Evolutionary conservation across 2,888 invertebrate genomes (phyloP), one percentile per base, ranked within the genome.

Genomic region (Caradrina kadenii): DNA sequence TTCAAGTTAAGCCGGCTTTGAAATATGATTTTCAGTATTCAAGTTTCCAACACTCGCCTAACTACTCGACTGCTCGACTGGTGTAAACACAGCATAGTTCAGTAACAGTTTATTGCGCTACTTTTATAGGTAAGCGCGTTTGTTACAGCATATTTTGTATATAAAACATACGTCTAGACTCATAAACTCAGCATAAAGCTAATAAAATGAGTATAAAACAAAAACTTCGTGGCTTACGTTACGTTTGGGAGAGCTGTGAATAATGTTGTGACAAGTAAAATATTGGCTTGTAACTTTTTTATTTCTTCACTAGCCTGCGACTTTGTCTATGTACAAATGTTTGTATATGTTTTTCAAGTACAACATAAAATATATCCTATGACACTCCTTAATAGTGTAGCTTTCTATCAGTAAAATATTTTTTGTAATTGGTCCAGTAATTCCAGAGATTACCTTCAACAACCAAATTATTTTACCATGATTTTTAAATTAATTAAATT

Each of bases 191-290:
- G 42, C 6, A 31, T 17, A 17, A 3, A 2, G 48, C 21, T 76
- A 69, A 63, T 77, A 80, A 75, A 80, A 76, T 10, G 17, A 63
- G 11, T 26, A 53, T 65, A 65, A 80, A 76, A 76, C 55, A 52
- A 61, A 61, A 63, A 67, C 5, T 31, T 55, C 10, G 48, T 19
- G 17, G 59, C 69, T 76, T 64, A 69, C 59, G 17, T 19, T 55
- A 17, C 26, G 13, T 19, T 22, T 39, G 19, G 13, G 39, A n/a
- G 21, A 66, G 59, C 62, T 60, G 48, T 21, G 26, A 59, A 58
- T 70, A 56, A 50, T 21, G 21, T 11, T 1, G 11, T 15, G 50
- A 15, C 19, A 17, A 11, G 1, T 35, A 19, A 39, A 13, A 56
- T 65, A 64, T 42, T 35, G 19, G 17, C 11, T 55, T 58, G 48